Percentiles rank a stretch among this genome's conserved stretches.
Evolutionary conservation across 1,140 invertebrate species (phyloP).

Genomic region (Calliphora vicina): DNA sequence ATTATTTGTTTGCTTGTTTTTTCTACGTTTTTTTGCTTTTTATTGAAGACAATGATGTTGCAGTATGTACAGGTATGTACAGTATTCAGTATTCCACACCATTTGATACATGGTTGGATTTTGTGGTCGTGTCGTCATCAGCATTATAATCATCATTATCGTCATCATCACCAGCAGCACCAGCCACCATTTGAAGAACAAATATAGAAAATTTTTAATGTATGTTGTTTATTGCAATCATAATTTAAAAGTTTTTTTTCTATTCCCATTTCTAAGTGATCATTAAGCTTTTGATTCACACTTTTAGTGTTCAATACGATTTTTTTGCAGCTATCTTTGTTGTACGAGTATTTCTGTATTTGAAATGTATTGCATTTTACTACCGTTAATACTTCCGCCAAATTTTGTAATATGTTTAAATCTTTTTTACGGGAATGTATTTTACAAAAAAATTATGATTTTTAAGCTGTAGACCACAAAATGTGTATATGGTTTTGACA

Average conservation of each 20-base stretch:
- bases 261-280: not conserved
- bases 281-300: constrained; percentile 9
- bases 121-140: constrained; percentile 5
- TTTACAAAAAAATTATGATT: too few relatives aligned
- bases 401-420: not conserved
- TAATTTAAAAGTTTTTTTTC: not conserved
- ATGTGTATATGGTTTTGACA: too few relatives aligned
- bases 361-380: not conserved
- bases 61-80: not conserved
- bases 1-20: not conserved
- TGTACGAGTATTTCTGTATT: not conserved
- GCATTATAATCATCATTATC: constrained; percentile 3
- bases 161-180: not conserved
- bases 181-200: not conserved
- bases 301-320: not conserved
- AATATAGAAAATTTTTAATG: not conserved
- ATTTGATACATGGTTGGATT: not conserved
- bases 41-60: not conserved
- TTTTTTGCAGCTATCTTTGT: not conserved
- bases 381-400: not conserved
- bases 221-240: not conserved
- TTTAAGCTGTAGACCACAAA: too few relatives aligned
- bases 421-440: not conserved
- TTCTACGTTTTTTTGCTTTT: not conserved
- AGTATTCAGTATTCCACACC: not conserved